Percentiles rank a stretch among this genome's conserved stretches.
Conservation (phyloP, 1,140 invertebrate species). For the Amyelois transitella region DNA sequence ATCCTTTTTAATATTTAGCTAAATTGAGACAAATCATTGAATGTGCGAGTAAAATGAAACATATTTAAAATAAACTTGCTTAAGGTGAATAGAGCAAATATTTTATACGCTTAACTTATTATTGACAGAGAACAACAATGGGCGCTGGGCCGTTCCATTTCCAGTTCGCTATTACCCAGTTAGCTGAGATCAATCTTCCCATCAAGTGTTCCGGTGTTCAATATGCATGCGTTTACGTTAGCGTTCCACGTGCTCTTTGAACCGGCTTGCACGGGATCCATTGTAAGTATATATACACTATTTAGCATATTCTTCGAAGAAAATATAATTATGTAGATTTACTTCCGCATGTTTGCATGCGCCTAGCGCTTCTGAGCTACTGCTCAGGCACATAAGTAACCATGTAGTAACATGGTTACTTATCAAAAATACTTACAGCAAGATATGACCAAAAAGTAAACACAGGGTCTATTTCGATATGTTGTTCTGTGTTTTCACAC, state of each 20-base stretch:
- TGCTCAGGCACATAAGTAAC: too few relatives aligned
- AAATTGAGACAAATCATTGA: too few relatives aligned
- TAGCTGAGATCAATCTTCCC: conserved; percentile 58
- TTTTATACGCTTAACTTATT: background rate
- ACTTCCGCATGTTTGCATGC: too few relatives aligned
- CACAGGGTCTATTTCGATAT: conserved; percentile 77
- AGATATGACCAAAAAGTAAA: conserved; percentile 87
- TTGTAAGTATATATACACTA: too few relatives aligned
- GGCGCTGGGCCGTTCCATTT: conserved; percentile 34
- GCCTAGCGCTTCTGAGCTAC: too few relatives aligned
- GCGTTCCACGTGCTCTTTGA: conserved; percentile 19
- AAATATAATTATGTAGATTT: too few relatives aligned
- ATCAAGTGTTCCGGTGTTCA: conserved; percentile 42
- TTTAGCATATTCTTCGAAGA: too few relatives aligned
- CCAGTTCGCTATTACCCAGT: conserved; percentile 64
- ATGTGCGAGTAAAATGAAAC: too few relatives aligned
- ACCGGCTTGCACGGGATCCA: background rate
- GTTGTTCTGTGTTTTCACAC: conserved; percentile 77
- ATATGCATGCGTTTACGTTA: conserved; percentile 28
- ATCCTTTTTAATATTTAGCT: too few relatives aligned
- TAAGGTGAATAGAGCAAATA: too few relatives aligned
- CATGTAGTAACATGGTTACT: background rate
- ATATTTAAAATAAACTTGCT: too few relatives aligned
- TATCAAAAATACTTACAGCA: conserved; percentile 49
- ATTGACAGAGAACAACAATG: conserved; percentile 15